Base-by-base conservation (phyloP, 2,113 vertebrate genomes). In the Leptobrachium leishanense region DNA sequence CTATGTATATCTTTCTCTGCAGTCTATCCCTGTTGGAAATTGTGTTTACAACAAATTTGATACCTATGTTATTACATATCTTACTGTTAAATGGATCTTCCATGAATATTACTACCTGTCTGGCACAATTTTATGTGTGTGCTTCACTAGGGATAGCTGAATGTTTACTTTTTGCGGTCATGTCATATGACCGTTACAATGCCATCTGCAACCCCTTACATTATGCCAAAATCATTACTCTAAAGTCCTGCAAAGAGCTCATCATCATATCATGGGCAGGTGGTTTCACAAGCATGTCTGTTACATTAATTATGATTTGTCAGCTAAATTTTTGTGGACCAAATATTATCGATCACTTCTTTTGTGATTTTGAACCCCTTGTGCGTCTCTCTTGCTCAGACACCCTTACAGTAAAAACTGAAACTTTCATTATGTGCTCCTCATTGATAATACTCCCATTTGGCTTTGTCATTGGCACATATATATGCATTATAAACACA, bases 381-480 rank as follows among this genome's bases (percentile, higher is more conserved):
- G 53, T 84, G 13, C 71, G 66, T 65, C 82, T 88, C 2, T 72
- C 82, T 43, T 88, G 86, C 59, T 74, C 74, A 53, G 77, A 85
- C 13, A 83, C 31, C 11, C 80, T 42, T 7, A 13, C 71, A 8
- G 84, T 84, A 11, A 46, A 84, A 8, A 42, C 82, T 6, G 31
- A 71, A 7, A 84, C 83, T 40, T 80, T 83, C 50, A 77, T 80
- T n/a, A 20, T 10, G 2, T 77, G 82, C 0, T 13, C 43, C n/a
- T 55, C 53, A 42, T 74, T 85, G 43, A 82, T 79, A 53, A 43
- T 75, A 11, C 20, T 85, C n/a, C 84, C 87, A 12, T 57, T 88
- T 3, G 50, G 79, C 12, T 83, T 74, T 71, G 76, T 84, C 53
- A 69, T 86, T 54, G 46, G 81, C 12, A 84, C 86, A 69, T 88